Conservation (phyloP, 2,113 vertebrate genomes). For the Perca flavescens region DNA sequence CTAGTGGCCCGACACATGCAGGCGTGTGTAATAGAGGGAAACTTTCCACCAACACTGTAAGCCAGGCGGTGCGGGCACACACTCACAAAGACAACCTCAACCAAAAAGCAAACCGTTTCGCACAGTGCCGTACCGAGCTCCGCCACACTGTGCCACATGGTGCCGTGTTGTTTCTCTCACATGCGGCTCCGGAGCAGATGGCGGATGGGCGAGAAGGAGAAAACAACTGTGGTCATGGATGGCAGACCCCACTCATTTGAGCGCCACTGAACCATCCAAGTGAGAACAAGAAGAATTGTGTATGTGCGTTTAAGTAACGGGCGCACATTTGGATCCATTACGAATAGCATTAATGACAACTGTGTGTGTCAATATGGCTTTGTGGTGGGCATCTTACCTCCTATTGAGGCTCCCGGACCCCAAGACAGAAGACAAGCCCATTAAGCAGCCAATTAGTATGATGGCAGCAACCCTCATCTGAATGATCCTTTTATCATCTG, state of each 20-base stretch:
- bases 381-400: conserved; percentile 31
- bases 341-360: conserved; percentile 35
- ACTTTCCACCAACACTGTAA: conserved; percentile 56
- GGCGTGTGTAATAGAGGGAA: conserved; percentile 59
- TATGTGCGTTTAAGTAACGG: conserved; percentile 34
- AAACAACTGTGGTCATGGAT: conserved; percentile 69
- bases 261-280: conserved; percentile 45
- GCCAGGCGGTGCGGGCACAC: conserved; percentile 48
- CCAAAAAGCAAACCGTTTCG: conserved; percentile 17
- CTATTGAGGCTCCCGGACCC: conserved; percentile 45
- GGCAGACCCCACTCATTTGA: conserved; percentile 55
- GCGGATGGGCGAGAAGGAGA: conserved; percentile 57
- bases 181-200: conserved; percentile 77
- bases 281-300: conserved; percentile 31
- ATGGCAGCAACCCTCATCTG: conserved; percentile 67
- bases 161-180: conserved; percentile 65
- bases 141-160: conserved; percentile 61
- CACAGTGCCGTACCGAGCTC: conserved; percentile 33
- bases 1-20: conserved; percentile 40
- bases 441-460: conserved; percentile 79
- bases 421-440: conserved; percentile 62
- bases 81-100: conserved; percentile 39
- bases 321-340: conserved; percentile 21
- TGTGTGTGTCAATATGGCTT: conserved; percentile 39
- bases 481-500: conserved; percentile 74